These are phyloP conservation scores for Antechinus flavipes DNA, from an alignment of 2,113 vertebrate species.

Conservation along the genomic window DNA sequence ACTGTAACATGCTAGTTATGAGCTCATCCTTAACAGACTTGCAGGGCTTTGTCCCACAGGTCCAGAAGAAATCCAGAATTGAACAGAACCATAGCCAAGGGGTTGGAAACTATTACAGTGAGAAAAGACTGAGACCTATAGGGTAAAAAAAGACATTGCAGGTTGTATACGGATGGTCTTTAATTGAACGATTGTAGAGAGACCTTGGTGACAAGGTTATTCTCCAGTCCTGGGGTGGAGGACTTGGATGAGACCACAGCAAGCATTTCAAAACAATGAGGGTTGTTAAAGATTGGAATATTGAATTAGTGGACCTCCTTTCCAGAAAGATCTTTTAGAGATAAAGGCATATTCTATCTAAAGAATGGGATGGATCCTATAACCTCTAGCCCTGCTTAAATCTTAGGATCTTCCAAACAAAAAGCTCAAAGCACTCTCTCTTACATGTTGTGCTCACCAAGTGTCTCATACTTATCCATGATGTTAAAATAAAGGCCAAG, in stretches of 20 bases:
- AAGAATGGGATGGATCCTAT: neutral
- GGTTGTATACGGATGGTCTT: neutral
- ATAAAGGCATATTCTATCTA: neutral
- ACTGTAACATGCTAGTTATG: neutral
- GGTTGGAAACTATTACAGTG: neutral
- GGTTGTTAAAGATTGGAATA: neutral
- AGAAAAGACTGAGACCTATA: neutral
- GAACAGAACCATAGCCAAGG: neutral
- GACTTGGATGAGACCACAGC: neutral
- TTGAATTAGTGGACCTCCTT: neutral
- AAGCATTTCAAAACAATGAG: neutral
- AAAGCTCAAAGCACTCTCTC: neutral
- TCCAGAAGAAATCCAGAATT: neutral
- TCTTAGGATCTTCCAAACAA: neutral
- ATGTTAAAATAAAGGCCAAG: neutral
- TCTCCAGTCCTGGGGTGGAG: neutral
- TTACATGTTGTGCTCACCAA: neutral
- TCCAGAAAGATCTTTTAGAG: slow-evolving; percentile 6
- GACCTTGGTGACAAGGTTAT: neutral
- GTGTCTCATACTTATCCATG: neutral
- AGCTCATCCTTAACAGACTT: neutral
- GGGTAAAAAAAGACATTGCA: slow-evolving; percentile 2
- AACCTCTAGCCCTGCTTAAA: neutral
- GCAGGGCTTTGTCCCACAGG: neutral
- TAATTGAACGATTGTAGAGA: neutral